A percentile compares a stretch with the other conserved stretches of the same genome.
These are phyloP conservation scores for Heliothis subflexa DNA, from an alignment of 1,140 invertebrate species.

Conservation along the genomic window DNA sequence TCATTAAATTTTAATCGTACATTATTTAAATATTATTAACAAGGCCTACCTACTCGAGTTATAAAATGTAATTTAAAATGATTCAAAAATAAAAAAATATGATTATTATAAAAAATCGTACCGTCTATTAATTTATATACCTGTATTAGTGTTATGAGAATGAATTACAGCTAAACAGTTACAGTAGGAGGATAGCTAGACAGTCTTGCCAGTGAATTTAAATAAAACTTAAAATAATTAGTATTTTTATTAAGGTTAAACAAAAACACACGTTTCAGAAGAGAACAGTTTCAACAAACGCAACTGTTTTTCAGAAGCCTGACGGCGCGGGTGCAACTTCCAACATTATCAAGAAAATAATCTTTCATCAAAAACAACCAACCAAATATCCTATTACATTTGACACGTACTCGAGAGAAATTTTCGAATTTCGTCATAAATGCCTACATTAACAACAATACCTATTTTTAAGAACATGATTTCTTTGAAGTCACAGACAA, in stretches of 20 bases:
- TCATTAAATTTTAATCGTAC: slow-evolving; percentile 72
- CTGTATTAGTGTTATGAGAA: slow-evolving; percentile 35
- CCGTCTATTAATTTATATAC: slow-evolving; percentile 47
- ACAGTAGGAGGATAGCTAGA: slow-evolving; percentile 43
- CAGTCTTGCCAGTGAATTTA: slow-evolving; percentile 68
- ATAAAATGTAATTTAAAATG: slow-evolving; percentile 72
- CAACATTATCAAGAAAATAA: slow-evolving; percentile 19
- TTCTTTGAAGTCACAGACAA: slow-evolving; percentile 42
- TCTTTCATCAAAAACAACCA: background rate
- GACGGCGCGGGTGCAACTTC: slow-evolving; percentile 19
- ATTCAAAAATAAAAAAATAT: slow-evolving; percentile 72
- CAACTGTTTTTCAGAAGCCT: slow-evolving; percentile 30
- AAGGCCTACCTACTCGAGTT: slow-evolving; percentile 66
- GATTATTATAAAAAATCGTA: slow-evolving; percentile 64
- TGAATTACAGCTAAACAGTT: slow-evolving; percentile 32
- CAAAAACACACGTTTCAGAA: slow-evolving; percentile 72
- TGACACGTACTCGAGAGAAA: slow-evolving; percentile 9
- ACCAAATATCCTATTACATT: slow-evolving; percentile 20
- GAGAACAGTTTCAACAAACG: slow-evolving; percentile 51
- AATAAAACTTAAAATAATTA: slow-evolving; percentile 82
- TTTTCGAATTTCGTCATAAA: slow-evolving; percentile 48
- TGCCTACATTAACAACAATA: slow-evolving; percentile 45
- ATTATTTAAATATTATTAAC: slow-evolving; percentile 70
- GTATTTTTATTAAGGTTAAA: slow-evolving; percentile 80
- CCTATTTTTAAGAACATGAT: slow-evolving; percentile 46